Percentiles rank a stretch among this genome's conserved stretches.
phyloP scores from a whole-genome alignment of 2,888 invertebrate species.

The Drosophila suboccidentalis region DNA sequence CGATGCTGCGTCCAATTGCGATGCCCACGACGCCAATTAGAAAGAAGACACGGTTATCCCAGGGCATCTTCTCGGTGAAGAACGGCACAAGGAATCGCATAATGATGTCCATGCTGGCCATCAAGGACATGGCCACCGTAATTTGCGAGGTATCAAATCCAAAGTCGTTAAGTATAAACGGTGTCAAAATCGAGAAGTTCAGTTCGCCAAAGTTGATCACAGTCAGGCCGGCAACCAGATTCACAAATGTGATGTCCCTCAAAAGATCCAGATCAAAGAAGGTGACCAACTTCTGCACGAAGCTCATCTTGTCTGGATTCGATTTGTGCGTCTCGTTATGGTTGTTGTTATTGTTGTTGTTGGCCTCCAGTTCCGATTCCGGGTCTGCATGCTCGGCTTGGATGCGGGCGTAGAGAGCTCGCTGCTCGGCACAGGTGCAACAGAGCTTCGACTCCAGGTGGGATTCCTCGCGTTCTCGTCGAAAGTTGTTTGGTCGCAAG shows the following conservation, averaged over 20 bases:
- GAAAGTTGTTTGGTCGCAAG: conserved; percentile 82
- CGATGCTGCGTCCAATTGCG: conserved; percentile 87
- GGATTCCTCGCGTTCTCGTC: conserved; percentile 80
- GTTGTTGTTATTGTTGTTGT: conserved; percentile 1
- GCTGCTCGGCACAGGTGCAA: conserved; percentile 80
- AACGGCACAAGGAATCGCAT: conserved; percentile 90
- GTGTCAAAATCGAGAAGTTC: conserved; percentile 91
- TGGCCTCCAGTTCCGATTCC: neutral
- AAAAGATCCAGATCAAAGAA: conserved; percentile 91
- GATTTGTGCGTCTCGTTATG: neutral
- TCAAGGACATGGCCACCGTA: conserved; percentile 89
- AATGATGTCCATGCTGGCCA: conserved; percentile 89
- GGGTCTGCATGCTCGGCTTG: conserved; percentile 4
- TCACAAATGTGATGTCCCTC: conserved; percentile 89
- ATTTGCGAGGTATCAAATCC: conserved; percentile 87
- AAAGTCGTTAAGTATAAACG: conserved; percentile 90
- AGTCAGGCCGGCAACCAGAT: conserved; percentile 90
- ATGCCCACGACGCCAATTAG: conserved; percentile 89
- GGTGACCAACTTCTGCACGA: conserved; percentile 87
- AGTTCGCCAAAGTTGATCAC: conserved; percentile 90
- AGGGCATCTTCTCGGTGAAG: conserved; percentile 89
- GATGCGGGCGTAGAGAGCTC: conserved; percentile 59
- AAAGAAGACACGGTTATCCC: conserved; percentile 90
- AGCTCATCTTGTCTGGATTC: conserved; percentile 58
- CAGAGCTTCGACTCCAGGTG: conserved; percentile 48